These are phyloP conservation scores for Notoglanidium macrostoma DNA, from an alignment of 2,797 vertebrate species.

Conservation along the genomic window DNA sequence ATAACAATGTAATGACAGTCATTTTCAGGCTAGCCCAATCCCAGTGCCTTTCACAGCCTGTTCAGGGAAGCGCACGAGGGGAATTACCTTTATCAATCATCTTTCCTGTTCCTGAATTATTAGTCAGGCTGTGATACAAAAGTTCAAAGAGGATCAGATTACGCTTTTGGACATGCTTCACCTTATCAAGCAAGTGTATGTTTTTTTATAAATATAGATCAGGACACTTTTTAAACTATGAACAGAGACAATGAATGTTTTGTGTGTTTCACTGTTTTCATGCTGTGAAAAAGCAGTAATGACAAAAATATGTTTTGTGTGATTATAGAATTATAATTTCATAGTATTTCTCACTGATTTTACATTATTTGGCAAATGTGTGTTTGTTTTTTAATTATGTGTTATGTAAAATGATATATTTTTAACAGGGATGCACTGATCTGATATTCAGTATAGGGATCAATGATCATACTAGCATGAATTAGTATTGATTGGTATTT, in stretches of 20 bases:
- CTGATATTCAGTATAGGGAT: background rate
- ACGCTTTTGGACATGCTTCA: background rate
- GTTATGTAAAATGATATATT: background rate
- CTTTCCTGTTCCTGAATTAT: conserved; percentile 14
- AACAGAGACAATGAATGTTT: background rate
- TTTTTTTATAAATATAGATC: background rate
- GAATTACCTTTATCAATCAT: conserved; percentile 45
- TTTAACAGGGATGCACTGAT: background rate
- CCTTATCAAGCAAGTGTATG: conserved; percentile 9
- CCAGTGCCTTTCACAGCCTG: conserved; percentile 83
- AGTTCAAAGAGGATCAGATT: conserved; percentile 15
- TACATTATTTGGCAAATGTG: background rate
- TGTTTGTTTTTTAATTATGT: background rate
- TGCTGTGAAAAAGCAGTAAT: background rate
- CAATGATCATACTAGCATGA: background rate
- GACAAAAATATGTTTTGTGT: background rate
- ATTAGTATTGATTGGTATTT: background rate
- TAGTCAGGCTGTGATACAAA: background rate
- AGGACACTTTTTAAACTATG: background rate
- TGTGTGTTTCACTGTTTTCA: background rate
- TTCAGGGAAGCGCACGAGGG: conserved; percentile 73
- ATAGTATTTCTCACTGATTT: background rate
- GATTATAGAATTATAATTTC: background rate
- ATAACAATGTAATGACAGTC: conserved; percentile 98
- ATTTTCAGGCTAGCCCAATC: conserved; percentile 92